Percentiles rank a stretch among this genome's conserved stretches.
Conservation (phyloP, 2,113 vertebrate species). For the Serinus canaria region DNA sequence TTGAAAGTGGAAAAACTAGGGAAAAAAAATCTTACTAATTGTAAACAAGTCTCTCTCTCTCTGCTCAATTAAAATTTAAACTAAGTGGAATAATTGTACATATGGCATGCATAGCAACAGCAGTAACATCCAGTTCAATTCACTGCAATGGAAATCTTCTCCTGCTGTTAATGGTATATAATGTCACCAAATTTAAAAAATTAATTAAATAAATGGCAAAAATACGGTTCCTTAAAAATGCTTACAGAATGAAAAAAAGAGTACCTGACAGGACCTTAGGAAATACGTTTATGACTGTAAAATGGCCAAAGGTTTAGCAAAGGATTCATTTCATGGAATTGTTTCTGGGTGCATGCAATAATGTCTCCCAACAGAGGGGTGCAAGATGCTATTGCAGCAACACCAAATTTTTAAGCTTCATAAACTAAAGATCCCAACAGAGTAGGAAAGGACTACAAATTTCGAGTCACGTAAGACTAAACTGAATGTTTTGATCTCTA, state of each 20-base stretch:
- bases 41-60: background rate
- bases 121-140: background rate
- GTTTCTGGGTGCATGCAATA: background rate
- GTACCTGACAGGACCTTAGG: background rate
- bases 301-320: background rate
- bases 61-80: conserved; percentile 56
- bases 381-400: background rate
- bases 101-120: background rate
- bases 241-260: background rate
- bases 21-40: background rate
- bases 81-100: conserved; percentile 36
- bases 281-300: background rate
- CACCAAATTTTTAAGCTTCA: background rate
- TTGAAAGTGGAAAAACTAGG: background rate
- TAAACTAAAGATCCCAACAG: background rate
- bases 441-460: background rate
- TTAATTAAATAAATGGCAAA: background rate
- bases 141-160: background rate
- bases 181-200: background rate
- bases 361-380: background rate
- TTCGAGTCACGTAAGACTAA: background rate
- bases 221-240: background rate
- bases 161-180: background rate
- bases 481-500: rapidly evolving
- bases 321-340: background rate